A percentile compares a stretch with the other conserved stretches of the same genome.
These are phyloP conservation scores for Zaprionus nigranus DNA, from an alignment of 1,140 invertebrate species.

Conservation along the genomic window DNA sequence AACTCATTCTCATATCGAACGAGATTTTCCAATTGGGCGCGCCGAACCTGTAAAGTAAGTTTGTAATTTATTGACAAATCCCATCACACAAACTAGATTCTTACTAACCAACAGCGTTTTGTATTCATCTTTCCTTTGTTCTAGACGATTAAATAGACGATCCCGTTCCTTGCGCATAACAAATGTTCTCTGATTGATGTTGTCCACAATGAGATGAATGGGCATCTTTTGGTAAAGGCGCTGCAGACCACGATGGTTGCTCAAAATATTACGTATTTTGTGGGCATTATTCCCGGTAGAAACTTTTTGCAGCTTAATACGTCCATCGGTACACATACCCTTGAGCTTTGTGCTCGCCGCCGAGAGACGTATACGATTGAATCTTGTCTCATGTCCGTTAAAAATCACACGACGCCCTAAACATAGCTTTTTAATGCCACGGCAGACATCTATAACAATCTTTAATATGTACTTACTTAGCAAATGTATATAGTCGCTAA, in stretches of 20 bases:
- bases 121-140: slow-evolving; percentile 62
- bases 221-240: slow-evolving; percentile 79
- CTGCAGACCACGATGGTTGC: slow-evolving; percentile 74
- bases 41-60: slow-evolving; percentile 29
- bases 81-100: neutral
- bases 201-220: slow-evolving; percentile 70
- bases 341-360: slow-evolving; percentile 56
- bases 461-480: slow-evolving; percentile 53
- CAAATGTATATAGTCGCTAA: slow-evolving; percentile 62
- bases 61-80: neutral
- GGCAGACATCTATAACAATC: neutral
- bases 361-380: slow-evolving; percentile 49
- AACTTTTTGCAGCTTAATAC: slow-evolving; percentile 67
- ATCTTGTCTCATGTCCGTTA: slow-evolving; percentile 59
- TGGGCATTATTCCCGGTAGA: slow-evolving; percentile 62
- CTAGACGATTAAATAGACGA: slow-evolving; percentile 58
- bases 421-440: neutral
- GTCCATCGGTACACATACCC: slow-evolving; percentile 67
- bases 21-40: slow-evolving; percentile 65
- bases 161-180: slow-evolving; percentile 78
- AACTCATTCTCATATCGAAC: slow-evolving; percentile 72
- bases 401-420: slow-evolving; percentile 57
- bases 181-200: slow-evolving; percentile 83
- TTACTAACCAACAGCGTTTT: slow-evolving; percentile 49
- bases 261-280: slow-evolving; percentile 71